Evolutionary conservation across 2,113 vertebrate species (phyloP).

Genomic region (Bujurquina vittata): DNA sequence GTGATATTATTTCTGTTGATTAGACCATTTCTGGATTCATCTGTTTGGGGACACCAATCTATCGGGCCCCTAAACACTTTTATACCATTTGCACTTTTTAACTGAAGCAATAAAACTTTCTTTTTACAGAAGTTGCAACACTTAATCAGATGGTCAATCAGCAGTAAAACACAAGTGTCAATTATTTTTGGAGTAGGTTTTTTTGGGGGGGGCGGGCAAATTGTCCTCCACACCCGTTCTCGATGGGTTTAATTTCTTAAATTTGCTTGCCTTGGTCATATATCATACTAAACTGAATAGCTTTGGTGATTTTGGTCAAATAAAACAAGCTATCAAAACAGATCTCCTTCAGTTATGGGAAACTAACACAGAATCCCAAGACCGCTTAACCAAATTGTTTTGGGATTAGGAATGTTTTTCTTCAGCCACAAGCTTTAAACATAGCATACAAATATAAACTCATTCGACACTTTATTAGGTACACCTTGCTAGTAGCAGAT

Average conservation of each 20-base stretch:
- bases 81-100: not conserved
- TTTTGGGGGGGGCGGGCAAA: no score
- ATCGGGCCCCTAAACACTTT: not conserved
- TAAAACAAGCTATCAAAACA: not conserved
- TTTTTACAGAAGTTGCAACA: slow-evolving; percentile 2
- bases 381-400: not conserved
- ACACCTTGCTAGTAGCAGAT: not conserved
- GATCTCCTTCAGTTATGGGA: not conserved
- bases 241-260: no score
- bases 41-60: not conserved
- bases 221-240: no score
- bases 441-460: not conserved
- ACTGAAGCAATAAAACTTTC: accelerated
- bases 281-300: no score
- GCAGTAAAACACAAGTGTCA: not conserved
- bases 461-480: not conserved
- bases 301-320: no score
- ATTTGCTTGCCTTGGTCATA: no score
- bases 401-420: not conserved
- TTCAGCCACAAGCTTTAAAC: not conserved
- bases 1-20: not conserved
- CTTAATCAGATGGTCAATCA: not conserved
- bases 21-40: not conserved
- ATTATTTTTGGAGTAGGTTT: not conserved
- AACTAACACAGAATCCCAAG: not conserved